These are phyloP conservation scores for Trisateles emortualis DNA, from an alignment of 2,888 invertebrate species.

Conservation along the genomic window DNA sequence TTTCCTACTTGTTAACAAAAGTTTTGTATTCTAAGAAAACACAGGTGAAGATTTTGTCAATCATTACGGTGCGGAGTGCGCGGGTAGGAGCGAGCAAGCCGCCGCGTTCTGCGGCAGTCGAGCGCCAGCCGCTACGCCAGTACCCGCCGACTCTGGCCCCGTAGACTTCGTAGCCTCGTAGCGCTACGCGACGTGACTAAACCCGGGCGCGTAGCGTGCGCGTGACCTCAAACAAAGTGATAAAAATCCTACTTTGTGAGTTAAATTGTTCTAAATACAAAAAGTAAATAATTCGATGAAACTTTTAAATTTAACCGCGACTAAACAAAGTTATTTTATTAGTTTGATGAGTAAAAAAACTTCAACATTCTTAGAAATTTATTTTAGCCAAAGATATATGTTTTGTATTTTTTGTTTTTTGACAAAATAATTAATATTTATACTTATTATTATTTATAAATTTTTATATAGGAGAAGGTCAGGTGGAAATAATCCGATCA, in stretches of 20 bases:
- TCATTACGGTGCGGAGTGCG: constrained; percentile 72
- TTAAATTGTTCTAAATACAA: constrained; percentile 19
- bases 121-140: constrained; percentile 58
- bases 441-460: no score
- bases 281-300: constrained; percentile 7
- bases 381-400: no score
- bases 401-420: no score
- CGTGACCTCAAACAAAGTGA: constrained; percentile 44
- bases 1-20: constrained; percentile 53
- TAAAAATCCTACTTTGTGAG: constrained; percentile 39
- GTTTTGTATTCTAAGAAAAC: constrained; percentile 66
- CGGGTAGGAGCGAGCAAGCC: constrained; percentile 48
- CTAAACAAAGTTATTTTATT: constrained; percentile 10
- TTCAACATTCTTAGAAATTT: background rate
- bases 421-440: no score
- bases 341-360: background rate
- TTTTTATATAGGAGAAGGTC: no score
- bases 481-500: no score
- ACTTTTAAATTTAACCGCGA: constrained; percentile 20
- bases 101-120: constrained; percentile 60
- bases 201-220: constrained; percentile 44
- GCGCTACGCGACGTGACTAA: constrained; percentile 47
- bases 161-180: constrained; percentile 55
- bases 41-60: constrained; percentile 82
- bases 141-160: constrained; percentile 37